Evolutionary conservation across 2,888 invertebrate genomes (phyloP).

Genomic region (Miltochrista miniata): DNA sequence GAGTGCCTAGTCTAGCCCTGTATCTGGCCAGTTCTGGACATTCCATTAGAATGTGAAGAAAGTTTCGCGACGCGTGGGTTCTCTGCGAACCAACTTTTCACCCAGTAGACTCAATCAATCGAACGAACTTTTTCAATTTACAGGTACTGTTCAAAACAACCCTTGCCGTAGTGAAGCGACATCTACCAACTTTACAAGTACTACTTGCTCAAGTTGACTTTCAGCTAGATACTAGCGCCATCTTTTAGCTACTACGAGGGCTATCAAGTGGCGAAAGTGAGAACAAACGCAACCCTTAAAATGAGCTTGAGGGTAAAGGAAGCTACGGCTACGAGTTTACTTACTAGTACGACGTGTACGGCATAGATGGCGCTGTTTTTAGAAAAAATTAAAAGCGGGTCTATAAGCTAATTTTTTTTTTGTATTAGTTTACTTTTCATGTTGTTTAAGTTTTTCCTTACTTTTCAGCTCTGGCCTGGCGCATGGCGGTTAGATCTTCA

Average conservation of each 20-base stretch:
- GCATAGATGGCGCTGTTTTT: constrained; percentile 34
- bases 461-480: too few species aligned
- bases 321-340: constrained; percentile 2
- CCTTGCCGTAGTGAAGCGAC: constrained; percentile 7
- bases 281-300: constrained; percentile 7
- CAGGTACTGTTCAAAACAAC: too few species aligned
- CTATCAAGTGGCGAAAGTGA: constrained; percentile 15
- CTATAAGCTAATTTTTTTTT: too few species aligned
- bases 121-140: too few species aligned
- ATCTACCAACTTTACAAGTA: constrained; percentile 12
- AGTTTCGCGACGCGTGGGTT: too few species aligned
- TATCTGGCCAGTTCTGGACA: too few species aligned
- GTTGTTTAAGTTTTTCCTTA: too few species aligned
- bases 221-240: constrained; percentile 23
- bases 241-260: constrained; percentile 10
- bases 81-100: too few species aligned
- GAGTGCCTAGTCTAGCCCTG: too few species aligned
- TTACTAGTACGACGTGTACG: constrained; percentile 5
- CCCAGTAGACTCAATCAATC: too few species aligned
- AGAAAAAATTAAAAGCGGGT: constrained; percentile 2
- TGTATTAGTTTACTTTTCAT: too few species aligned
- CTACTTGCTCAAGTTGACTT: neutral
- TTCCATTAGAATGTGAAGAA: too few species aligned
- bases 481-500: neutral
- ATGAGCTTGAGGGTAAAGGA: neutral